Evolutionary conservation across 2,113 vertebrate genomes (phyloP).

Genomic region (Xyliphius kryptos): DNA sequence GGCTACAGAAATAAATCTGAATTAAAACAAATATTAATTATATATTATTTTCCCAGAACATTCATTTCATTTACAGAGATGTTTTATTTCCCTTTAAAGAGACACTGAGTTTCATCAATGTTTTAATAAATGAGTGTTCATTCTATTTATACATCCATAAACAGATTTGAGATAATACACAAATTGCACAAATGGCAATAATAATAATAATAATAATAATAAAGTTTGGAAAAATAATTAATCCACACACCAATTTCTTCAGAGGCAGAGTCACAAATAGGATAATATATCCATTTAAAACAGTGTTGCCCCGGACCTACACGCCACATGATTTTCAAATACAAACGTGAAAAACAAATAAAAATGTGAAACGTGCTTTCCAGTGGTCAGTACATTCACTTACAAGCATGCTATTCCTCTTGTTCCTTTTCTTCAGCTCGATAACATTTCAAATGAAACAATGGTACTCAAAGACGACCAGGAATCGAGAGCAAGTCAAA

Average conservation of each 20-base stretch:
- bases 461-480: too few relatives aligned
- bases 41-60: slow-evolving; percentile 3
- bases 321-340: slow-evolving; percentile 76
- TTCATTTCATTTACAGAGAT: neutral
- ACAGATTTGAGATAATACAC: slow-evolving; percentile 67
- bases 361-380: slow-evolving; percentile 61
- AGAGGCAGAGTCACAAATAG: slow-evolving; percentile 62
- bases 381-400: slow-evolving; percentile 73
- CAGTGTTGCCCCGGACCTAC: slow-evolving; percentile 69
- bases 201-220: slow-evolving; percentile 37
- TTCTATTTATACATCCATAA: slow-evolving; percentile 68
- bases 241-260: slow-evolving; percentile 48
- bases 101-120: slow-evolving; percentile 39
- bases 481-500: too few relatives aligned
- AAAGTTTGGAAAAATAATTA: too few relatives aligned
- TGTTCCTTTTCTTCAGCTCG: slow-evolving; percentile 4
- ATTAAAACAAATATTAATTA: too few relatives aligned
- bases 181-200: slow-evolving; percentile 67
- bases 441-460: neutral
- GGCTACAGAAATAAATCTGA: too few relatives aligned
- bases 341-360: too few relatives aligned
- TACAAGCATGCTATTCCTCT: slow-evolving; percentile 44
- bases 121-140: slow-evolving; percentile 74
- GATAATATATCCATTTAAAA: slow-evolving; percentile 80
- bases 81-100: slow-evolving; percentile 3